These are phyloP conservation scores for Periplaneta americana DNA, from an alignment of 1,140 invertebrate genomes.

Conservation along the genomic window DNA sequence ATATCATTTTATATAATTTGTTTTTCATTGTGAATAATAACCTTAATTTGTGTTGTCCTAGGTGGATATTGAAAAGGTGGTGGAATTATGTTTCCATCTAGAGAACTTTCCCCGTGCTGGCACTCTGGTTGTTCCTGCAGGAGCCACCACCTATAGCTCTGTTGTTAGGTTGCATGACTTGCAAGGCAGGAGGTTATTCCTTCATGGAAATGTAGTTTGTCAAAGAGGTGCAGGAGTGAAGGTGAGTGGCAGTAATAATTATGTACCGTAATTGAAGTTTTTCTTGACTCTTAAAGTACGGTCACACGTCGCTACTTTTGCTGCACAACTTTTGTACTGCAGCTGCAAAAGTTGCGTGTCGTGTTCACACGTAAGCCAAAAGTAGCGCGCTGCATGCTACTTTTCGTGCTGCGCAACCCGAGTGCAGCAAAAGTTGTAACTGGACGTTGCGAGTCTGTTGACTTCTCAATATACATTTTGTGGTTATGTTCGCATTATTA, in stretches of 20 bases:
- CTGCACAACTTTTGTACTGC: no score
- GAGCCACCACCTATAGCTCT: conserved; percentile 40
- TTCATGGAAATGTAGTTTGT: conserved; percentile 55
- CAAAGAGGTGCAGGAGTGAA: conserved; percentile 49
- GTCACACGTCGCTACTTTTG: no score
- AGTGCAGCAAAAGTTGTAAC: no score
- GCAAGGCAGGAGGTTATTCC: conserved; percentile 61
- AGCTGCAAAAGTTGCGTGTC: no score
- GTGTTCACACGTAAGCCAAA: no score
- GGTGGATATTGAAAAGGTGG: conserved; percentile 60
- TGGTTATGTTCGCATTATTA: no score
- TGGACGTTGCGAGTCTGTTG: no score
- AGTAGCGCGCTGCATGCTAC: no score
- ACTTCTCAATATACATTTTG: no score
- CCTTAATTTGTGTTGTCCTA: conserved; percentile 29
- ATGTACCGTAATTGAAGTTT: no score
- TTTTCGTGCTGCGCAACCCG: no score
- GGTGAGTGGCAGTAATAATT: conserved; percentile 34
- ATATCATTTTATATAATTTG: not conserved
- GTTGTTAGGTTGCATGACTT: conserved; percentile 62
- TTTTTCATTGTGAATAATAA: not conserved
- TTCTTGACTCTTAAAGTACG: no score
- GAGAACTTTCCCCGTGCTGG: conserved; percentile 77
- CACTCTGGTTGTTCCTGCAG: conserved; percentile 44
- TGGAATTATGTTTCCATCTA: conserved; percentile 67